phyloP scores from a whole-genome alignment of 2,888 invertebrate genomes.

The Hypselothyrea guttata region DNA sequence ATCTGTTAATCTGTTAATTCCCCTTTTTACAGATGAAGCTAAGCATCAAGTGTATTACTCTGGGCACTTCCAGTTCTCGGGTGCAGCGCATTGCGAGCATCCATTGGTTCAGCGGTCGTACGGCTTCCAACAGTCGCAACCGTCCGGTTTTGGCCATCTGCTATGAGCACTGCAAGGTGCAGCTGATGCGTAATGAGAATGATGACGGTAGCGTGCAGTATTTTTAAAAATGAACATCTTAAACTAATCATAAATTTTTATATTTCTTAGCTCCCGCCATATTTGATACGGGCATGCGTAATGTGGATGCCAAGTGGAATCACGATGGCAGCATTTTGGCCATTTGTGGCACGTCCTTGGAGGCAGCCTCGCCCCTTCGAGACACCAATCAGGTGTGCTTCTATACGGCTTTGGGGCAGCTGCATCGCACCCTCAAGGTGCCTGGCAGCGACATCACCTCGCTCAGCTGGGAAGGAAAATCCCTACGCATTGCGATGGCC shows the following conservation, averaged over 20 bases:
- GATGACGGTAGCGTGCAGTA: constrained; percentile 94
- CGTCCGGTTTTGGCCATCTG: constrained; percentile 93
- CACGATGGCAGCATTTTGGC: constrained; percentile 95
- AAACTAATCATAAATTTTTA: no score
- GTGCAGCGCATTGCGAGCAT: constrained; percentile 87
- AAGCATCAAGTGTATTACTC: constrained; percentile 84
- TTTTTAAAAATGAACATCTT: no score
- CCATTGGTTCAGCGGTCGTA: constrained; percentile 93
- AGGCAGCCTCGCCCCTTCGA: constrained; percentile 82
- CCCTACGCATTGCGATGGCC: constrained; percentile 94
- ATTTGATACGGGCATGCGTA: constrained; percentile 91
- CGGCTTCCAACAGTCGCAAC: constrained; percentile 84
- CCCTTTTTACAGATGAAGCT: constrained; percentile 87
- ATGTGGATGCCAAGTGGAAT: constrained; percentile 95
- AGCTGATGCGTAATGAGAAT: constrained; percentile 94
- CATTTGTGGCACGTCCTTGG: constrained; percentile 88
- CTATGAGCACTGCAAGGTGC: constrained; percentile 92
- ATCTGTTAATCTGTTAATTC: background rate
- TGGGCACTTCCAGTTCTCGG: constrained; percentile 81
- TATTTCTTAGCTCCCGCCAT: constrained; percentile 88
- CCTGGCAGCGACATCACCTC: constrained; percentile 93
- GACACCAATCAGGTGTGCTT: constrained; percentile 93
- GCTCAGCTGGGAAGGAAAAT: constrained; percentile 97
- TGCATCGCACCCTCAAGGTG: constrained; percentile 92
- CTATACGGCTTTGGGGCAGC: constrained; percentile 94